Evolutionary conservation across 1,140 invertebrate genomes (phyloP).

Genomic region (Drosophila parabipectinata): DNA sequence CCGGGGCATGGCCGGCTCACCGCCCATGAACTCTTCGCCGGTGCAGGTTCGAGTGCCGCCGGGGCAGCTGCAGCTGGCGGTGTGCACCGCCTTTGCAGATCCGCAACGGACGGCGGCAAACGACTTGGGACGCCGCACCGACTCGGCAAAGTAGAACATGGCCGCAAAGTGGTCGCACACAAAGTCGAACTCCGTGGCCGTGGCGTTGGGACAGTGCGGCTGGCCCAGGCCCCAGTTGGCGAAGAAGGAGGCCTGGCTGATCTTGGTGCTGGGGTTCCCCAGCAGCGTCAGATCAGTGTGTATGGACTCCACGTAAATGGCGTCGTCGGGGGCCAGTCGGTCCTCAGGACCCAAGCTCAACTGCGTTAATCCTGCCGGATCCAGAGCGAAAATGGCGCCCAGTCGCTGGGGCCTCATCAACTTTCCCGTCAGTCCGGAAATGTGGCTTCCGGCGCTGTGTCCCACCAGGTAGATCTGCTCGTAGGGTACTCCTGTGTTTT

Average conservation of each 20-base stretch:
- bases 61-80: slow-evolving; percentile 52
- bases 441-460: slow-evolving; percentile 85
- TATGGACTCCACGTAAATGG: slow-evolving; percentile 89
- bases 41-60: slow-evolving; percentile 1
- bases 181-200: slow-evolving; percentile 75
- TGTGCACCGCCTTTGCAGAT: slow-evolving; percentile 22
- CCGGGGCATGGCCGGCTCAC: slow-evolving; percentile 72
- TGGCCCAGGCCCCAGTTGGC: slow-evolving; percentile 88
- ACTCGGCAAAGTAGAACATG: slow-evolving; percentile 76
- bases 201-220: slow-evolving; percentile 87
- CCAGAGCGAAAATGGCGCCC: slow-evolving; percentile 84
- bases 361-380: slow-evolving; percentile 85
- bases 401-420: slow-evolving; percentile 61
- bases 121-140: slow-evolving; percentile 54
- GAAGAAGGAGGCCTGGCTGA: slow-evolving; percentile 89
- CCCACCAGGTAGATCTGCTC: slow-evolving; percentile 84
- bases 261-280: slow-evolving; percentile 84
- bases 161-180: slow-evolving; percentile 76
- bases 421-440: slow-evolving; percentile 84
- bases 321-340: slow-evolving; percentile 87
- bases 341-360: slow-evolving; percentile 53
- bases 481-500: slow-evolving; percentile 74
- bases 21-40: slow-evolving; percentile 70
- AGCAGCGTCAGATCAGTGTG: slow-evolving; percentile 88
- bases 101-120: slow-evolving; percentile 65